Percentiles rank a stretch among this genome's conserved stretches.
These are phyloP conservation scores for Eupithecia dodoneata DNA, from an alignment of 2,888 invertebrate genomes.

Conservation along the genomic window DNA sequence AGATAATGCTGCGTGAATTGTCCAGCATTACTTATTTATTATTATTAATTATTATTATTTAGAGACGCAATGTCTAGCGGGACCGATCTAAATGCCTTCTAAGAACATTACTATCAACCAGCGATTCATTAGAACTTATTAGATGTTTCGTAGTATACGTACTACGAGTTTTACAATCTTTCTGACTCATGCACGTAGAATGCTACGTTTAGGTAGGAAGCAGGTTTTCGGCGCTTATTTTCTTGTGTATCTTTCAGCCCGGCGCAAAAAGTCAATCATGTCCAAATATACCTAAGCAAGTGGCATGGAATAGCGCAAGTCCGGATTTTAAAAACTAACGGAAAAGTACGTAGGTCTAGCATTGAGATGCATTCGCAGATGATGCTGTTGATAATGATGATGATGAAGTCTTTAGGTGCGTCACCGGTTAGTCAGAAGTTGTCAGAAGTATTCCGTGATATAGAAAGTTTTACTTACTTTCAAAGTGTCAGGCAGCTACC, in stretches of 20 bases:
- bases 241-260: not conserved
- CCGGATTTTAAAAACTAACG: not conserved
- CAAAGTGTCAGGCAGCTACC: not conserved
- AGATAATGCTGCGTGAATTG: too few relatives aligned
- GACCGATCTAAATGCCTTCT: constrained; percentile 5
- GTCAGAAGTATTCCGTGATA: not conserved
- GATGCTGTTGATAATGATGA: not conserved
- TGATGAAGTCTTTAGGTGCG: not conserved
- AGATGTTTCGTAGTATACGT: constrained; percentile 26
- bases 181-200: constrained; percentile 24
- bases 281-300: not conserved
- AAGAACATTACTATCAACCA: not conserved
- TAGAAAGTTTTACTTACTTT: not conserved
- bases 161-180: constrained; percentile 35
- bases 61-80: constrained; percentile 7
- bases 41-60: not conserved
- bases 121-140: constrained; percentile 19
- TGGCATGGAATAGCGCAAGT: not conserved
- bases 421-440: not conserved
- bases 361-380: not conserved
- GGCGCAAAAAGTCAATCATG: not conserved
- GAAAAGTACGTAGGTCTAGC: not conserved
- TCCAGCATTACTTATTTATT: too few relatives aligned
- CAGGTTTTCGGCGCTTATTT: constrained; percentile 1
- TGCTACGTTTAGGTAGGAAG: not conserved